phyloP scores from a whole-genome alignment of 2,113 vertebrate genomes.

The Mustelus asterias region DNA sequence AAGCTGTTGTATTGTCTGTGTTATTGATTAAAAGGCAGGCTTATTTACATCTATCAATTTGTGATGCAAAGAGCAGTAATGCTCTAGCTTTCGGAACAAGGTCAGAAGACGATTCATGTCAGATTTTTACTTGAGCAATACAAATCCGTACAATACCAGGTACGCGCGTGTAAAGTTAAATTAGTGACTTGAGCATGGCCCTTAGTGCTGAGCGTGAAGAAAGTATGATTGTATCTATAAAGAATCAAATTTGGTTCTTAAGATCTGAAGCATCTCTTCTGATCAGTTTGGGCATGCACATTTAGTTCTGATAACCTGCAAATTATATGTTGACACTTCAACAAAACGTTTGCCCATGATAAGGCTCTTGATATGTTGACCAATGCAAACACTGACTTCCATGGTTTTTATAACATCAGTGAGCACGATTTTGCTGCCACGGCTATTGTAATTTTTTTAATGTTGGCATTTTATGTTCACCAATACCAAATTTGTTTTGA shows the following conservation, averaged over 20 bases:
- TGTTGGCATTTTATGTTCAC: not conserved
- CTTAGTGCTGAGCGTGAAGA: not conserved
- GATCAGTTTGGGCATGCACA: too few relatives aligned
- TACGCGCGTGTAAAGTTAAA: not conserved
- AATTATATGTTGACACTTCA: not conserved
- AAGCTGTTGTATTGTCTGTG: not conserved
- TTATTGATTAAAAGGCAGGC: not conserved
- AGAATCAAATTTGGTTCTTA: not conserved
- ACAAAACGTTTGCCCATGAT: not conserved
- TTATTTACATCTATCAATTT: not conserved
- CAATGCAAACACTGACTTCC: not conserved
- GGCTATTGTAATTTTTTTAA: not conserved
- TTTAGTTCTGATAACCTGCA: not conserved
- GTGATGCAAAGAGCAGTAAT: not conserved
- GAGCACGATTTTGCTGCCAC: not conserved
- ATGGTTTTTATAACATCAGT: not conserved
- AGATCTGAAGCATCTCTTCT: not conserved
- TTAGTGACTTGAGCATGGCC: not conserved
- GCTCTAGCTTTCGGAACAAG: not conserved
- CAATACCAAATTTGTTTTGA: not conserved
- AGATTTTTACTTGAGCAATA: not conserved
- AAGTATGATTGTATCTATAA: not conserved
- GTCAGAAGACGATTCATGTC: not conserved
- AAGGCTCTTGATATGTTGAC: not conserved
- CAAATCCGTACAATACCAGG: not conserved